Evolutionary conservation across 2,888 invertebrate genomes (phyloP).

Genomic region (Lasioglossum malachurum): DNA sequence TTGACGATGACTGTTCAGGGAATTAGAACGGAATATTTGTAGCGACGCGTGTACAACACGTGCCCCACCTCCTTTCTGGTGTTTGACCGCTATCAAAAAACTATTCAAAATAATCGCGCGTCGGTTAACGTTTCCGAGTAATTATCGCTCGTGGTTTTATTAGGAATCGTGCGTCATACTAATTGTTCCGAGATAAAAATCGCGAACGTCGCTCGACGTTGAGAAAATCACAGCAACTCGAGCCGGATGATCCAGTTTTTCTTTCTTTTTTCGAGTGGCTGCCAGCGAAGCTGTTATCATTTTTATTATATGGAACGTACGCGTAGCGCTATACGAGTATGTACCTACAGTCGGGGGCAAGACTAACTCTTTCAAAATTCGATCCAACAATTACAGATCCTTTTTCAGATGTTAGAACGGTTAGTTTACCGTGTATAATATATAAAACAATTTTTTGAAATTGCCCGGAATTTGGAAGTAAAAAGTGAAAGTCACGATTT

Average conservation of each 20-base stretch:
- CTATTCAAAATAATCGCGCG: not conserved
- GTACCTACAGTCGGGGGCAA: too few relatives aligned
- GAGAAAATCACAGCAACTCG: constrained; percentile 1
- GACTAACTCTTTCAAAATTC: too few relatives aligned
- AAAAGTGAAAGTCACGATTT: too few relatives aligned
- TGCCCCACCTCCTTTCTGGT: not conserved
- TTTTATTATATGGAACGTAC: constrained; percentile 45
- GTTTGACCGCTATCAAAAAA: not conserved
- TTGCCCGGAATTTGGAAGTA: too few relatives aligned
- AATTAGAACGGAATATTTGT: constrained; percentile 49
- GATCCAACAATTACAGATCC: too few relatives aligned
- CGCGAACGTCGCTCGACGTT: not conserved
- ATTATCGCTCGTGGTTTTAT: not conserved
- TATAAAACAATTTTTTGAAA: too few relatives aligned
- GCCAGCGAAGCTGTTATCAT: constrained; percentile 35
- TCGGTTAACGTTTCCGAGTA: not conserved
- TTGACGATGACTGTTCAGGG: constrained; percentile 45
- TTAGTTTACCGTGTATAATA: too few relatives aligned
- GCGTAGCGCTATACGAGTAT: not conserved
- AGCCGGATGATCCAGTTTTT: constrained; percentile 27
- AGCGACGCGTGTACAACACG: constrained; percentile 12
- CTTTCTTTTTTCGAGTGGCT: constrained; percentile 10
- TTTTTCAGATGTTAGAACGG: too few relatives aligned
- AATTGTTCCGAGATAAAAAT: not conserved
- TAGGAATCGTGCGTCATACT: not conserved